Evolutionary conservation across 2,888 invertebrate genomes (phyloP).

Genomic region (Lasiommata megera): DNA sequence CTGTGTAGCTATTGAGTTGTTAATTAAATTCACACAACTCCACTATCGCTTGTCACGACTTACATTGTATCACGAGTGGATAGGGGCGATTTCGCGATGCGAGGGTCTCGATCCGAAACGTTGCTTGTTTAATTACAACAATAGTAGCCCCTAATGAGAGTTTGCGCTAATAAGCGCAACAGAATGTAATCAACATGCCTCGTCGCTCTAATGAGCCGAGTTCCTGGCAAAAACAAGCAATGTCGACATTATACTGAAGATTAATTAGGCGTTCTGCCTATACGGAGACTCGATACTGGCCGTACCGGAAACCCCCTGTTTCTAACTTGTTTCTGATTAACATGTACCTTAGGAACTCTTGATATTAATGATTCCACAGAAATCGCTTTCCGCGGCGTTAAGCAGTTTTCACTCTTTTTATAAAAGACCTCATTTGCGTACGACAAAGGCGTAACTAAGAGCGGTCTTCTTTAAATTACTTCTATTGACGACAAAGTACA

Average conservation of each 20-base stretch:
- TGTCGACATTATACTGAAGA: conserved; percentile 76
- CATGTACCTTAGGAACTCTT: conserved; percentile 55
- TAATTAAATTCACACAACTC: conserved; percentile 73
- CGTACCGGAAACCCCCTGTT: conserved; percentile 54
- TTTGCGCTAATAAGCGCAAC: conserved; percentile 80
- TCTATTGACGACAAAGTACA: conserved; percentile 71
- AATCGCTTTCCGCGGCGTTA: conserved; percentile 15
- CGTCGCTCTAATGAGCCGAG: conserved; percentile 78
- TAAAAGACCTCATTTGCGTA: conserved; percentile 36
- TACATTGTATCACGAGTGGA: conserved; percentile 43
- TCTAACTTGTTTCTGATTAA: conserved; percentile 55
- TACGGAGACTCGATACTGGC: conserved; percentile 53
- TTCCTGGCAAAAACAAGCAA: conserved; percentile 76
- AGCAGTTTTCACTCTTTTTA: conserved; percentile 30
- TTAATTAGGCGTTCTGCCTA: conserved; percentile 75
- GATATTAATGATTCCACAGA: conserved; percentile 35
- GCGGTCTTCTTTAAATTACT: conserved; percentile 50
- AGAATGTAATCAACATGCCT: conserved; percentile 81
- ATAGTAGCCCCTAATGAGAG: conserved; percentile 80
- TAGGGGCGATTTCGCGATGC: conserved; percentile 53
- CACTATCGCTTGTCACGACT: conserved; percentile 42
- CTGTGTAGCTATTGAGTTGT: conserved; percentile 74
- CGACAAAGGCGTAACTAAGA: conserved; percentile 38
- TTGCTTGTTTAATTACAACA: conserved; percentile 80
- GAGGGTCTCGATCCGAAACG: conserved; percentile 49